Evolutionary conservation across 2,797 vertebrate species (phyloP), one percentile per base, ranked within the genome.

Genomic region (Characodon lateralis): DNA sequence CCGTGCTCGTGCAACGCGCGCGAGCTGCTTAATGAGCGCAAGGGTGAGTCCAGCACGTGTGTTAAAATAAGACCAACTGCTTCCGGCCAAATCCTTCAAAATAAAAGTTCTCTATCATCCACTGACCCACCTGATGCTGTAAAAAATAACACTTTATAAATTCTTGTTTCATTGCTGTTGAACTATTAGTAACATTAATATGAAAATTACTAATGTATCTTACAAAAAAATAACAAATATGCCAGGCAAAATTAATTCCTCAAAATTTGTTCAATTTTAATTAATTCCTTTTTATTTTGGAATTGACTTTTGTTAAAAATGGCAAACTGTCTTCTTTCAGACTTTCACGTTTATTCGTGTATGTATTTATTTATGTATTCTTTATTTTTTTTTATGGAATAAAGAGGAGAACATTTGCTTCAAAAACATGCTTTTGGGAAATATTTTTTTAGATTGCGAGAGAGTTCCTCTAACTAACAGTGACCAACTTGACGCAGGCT

Each of bases 31-130:
- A 48, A 35, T 35, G 35, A 35, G 35, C 35, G 35, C 35, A 35
- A 35, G 4, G 4, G 43, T 16, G 20, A 35, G 1, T 51, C 18
- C 12, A 65, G 71, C 22, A 58, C 43, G 1, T 28, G 66, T 16
- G 39, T 55, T 48, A n/a, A 77, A 28, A 28, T 43, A n/a, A 6
- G 13, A 6, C 1, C 31, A 0, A 0, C 3, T 0, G 53, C 70
- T 84, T 90, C 82, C 86, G 59, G 79, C 71, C 20, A 5, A 9
- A 5, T 8, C 10, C 39, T 85, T 84, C 86, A 88, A 58, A 84
- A 76, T 80, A 1, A 88, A 83, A 26, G 51, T 20, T 31, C 18
- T 18, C 18, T 2, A 51, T n/a, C 8, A 24, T 3, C 35, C 39
- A 12, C 35, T 39, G 20, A 41, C 31, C 35, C 24, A 66, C 63